These are phyloP conservation scores for Doryteuthis pealeii DNA, from an alignment of 1,140 invertebrate species.

Conservation along the genomic window DNA sequence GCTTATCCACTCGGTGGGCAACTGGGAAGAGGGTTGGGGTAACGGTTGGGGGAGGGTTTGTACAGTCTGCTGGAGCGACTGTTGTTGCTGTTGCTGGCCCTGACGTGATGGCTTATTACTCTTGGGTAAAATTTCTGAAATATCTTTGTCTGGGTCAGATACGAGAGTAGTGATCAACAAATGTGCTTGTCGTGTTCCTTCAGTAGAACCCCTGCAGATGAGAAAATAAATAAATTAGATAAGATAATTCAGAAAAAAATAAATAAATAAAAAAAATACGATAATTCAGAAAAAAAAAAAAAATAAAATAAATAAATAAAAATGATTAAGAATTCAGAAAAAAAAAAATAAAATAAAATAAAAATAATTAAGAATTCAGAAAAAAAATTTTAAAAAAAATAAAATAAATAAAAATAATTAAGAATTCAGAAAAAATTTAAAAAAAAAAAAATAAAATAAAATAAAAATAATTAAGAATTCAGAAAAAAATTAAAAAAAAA, in stretches of 20 bases:
- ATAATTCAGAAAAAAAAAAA: no score
- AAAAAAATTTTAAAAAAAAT: no score
- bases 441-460: no score
- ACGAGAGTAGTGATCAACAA: conserved; percentile 82
- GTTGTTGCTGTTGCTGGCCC: conserved; percentile 14
- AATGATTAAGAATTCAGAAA: no score
- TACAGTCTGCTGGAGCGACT: conserved; percentile 29
- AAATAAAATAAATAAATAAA: no score
- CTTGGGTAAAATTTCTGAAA: conserved; percentile 77
- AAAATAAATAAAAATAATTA: no score
- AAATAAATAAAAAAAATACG: no score
- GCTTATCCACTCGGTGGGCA: not conserved
- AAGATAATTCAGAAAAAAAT: conserved; percentile 4
- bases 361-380: no score
- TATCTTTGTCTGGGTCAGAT: conserved; percentile 90
- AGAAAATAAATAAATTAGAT: conserved; percentile 18
- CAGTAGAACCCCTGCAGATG: conserved; percentile 75
- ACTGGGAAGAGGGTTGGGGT: not conserved
- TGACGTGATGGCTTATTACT: conserved; percentile 57
- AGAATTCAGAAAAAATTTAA: no score
- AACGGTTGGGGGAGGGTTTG: not conserved
- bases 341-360: no score
- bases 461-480: no score
- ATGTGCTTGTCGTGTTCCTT: conserved; percentile 87
- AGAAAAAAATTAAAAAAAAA: no score